Percentiles rank a stretch among this genome's conserved stretches.
Evolutionary conservation across 2,113 vertebrate species (phyloP).

Genomic region (Chrysochloris asiatica): DNA sequence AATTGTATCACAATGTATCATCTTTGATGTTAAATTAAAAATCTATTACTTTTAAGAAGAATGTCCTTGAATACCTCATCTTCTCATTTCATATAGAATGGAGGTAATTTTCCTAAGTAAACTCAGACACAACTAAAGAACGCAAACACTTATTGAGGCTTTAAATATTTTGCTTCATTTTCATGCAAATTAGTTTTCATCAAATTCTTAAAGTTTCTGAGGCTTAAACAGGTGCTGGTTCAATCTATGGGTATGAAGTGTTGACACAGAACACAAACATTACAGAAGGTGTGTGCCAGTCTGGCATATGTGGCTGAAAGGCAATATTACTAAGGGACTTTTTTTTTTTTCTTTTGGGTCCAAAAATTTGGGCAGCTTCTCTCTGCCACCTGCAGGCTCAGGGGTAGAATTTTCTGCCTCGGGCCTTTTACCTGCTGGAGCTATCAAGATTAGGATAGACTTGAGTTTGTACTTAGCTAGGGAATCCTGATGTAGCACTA

Average conservation of each 20-base stretch:
- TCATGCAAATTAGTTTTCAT: conserved; percentile 66
- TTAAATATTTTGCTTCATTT: conserved; percentile 70
- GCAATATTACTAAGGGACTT: not conserved
- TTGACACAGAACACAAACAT: conserved; percentile 15
- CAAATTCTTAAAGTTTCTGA: conserved; percentile 54
- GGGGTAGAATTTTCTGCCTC: not conserved
- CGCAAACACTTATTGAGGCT: conserved; percentile 44
- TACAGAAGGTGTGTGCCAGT: not conserved
- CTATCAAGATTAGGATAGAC: not conserved
- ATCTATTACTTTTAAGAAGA: conserved; percentile 35
- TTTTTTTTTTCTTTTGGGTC: not conserved
- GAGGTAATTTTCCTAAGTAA: conserved; percentile 42
- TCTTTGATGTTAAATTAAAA: conserved; percentile 55
- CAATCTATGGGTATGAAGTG: not conserved
- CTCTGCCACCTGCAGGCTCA: not conserved
- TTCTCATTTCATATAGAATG: conserved; percentile 41
- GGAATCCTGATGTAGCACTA: too few species aligned
- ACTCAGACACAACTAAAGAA: conserved; percentile 35
- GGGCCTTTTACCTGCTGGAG: not conserved
- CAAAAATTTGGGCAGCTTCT: not conserved
- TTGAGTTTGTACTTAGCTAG: not conserved
- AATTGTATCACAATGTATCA: conserved; percentile 24
- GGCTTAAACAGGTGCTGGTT: conserved; percentile 48
- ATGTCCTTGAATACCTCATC: conserved; percentile 41
- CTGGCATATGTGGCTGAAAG: not conserved